Evolutionary conservation across 2,797 vertebrate species (phyloP).

Genomic region (Sphenopsis melanotis): DNA sequence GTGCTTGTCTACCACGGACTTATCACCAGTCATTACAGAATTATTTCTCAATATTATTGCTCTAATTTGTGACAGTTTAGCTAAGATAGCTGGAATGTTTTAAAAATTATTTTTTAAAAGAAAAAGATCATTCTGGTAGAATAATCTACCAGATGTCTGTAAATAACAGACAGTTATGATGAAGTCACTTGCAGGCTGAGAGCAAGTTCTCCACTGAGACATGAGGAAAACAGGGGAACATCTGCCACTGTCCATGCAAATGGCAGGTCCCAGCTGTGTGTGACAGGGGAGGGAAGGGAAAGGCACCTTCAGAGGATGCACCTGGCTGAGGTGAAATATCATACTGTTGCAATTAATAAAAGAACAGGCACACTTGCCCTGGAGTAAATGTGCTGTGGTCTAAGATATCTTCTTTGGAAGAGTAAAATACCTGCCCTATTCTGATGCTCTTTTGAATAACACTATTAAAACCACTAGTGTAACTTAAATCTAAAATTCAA

Average conservation of each 20-base stretch:
- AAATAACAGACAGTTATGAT: not conserved
- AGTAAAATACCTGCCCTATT: not conserved
- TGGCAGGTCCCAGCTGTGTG: not conserved
- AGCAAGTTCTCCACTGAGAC: not conserved
- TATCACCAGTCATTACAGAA: not conserved
- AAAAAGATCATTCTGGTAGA: not conserved
- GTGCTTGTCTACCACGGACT: accelerated
- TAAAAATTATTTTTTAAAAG: not conserved
- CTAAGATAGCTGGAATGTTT: not conserved
- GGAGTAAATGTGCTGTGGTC: not conserved
- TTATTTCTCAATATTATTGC: not conserved
- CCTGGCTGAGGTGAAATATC: not conserved
- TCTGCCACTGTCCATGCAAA: not conserved
- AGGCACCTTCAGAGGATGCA: not conserved
- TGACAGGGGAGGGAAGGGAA: not conserved
- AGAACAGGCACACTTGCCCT: not conserved
- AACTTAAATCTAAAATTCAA: not conserved
- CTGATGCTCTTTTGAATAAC: not conserved
- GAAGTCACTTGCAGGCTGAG: not conserved
- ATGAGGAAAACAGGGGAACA: not conserved
- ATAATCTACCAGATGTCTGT: not conserved
- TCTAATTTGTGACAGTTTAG: not conserved
- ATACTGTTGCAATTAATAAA: not conserved
- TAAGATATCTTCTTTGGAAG: not conserved
- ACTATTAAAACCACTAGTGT: not conserved